Evolutionary conservation across 2,888 invertebrate genomes (phyloP), one percentile per base, ranked within the genome.

Genomic region (Habroteleia sp.): DNA sequence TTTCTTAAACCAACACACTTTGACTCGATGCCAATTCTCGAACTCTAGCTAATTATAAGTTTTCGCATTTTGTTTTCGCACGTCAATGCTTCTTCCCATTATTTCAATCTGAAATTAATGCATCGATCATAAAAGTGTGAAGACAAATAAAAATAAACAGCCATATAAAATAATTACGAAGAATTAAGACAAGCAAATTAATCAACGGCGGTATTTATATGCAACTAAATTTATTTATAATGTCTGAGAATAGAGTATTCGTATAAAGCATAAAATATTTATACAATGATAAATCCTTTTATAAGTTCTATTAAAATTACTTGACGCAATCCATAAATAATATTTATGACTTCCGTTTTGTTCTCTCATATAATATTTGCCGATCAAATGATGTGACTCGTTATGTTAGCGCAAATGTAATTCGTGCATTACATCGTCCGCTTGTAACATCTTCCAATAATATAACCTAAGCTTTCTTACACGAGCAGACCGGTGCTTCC

Each of bases 391-490:
- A 66, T 25, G 37, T 4, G 44, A 31, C 41, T 46, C 29, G 52
- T 52, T 46, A 37, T 1, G 20, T 66, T 54, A 20, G 54, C 20
- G 17, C 46, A 16, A 20, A 5, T 48, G 48, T 42, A 54, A 68
- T 74, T 73, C 46, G 54, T 74, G 65, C 39, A 72, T 75, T 48
- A 39, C 60, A 48, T 46, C 52, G 65, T 42, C 44, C 63, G 42
- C 66, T 60, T 84, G 84, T 85, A 87, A 85, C 85, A 82, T 78
- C 66, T 39, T 66, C 63, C n/a, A 33, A 42, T 80, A 83, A 84
- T 85, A 84, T 69, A 83, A 83, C 80, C 83, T 85, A 79, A 84
- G 85, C 86, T 85, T 86, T 87, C 85, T 85, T 86, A 86, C 77
- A 79, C 81, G 80, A 82, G 81, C 83, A 83, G 84, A 82, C 85